phyloP scores from a whole-genome alignment of 2,888 invertebrate species.

The Didymodactylos carnosus region DNA sequence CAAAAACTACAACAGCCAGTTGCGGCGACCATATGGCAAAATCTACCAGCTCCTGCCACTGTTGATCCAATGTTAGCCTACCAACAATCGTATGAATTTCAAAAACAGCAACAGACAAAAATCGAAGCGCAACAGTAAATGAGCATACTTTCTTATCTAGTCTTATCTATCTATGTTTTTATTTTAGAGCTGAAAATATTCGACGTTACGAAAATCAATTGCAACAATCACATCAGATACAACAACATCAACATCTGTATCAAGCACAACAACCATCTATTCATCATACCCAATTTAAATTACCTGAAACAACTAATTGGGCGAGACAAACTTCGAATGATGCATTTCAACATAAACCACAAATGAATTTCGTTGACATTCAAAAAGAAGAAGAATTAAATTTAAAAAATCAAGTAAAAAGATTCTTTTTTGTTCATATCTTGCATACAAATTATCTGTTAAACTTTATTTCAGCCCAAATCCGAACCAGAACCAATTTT shows the following conservation, averaged over 20 bases:
- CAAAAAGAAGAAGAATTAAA: not conserved
- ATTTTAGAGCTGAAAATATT: not conserved
- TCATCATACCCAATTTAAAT: not conserved
- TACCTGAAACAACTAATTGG: not conserved
- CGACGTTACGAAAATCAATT: not conserved
- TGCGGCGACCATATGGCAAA: too few relatives aligned
- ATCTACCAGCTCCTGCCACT: not conserved
- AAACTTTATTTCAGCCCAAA: too few relatives aligned
- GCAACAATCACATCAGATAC: not conserved
- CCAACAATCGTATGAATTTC: not conserved
- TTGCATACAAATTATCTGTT: too few relatives aligned
- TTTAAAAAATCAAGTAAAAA: too few relatives aligned
- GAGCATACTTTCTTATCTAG: too few relatives aligned
- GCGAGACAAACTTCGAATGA: not conserved
- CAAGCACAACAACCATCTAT: not conserved
- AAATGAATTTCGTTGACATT: not conserved
- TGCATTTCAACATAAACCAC: not conserved
- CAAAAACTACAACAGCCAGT: not conserved
- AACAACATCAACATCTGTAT: not conserved
- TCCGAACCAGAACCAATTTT: too few relatives aligned
- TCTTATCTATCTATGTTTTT: not conserved
- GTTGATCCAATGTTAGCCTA: not conserved
- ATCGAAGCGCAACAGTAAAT: not conserved
- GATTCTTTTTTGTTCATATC: too few relatives aligned
- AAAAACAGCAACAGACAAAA: not conserved